phyloP scores from a whole-genome alignment of 92 coral and sea anemone species.

The Virgularia gustaviana region DNA sequence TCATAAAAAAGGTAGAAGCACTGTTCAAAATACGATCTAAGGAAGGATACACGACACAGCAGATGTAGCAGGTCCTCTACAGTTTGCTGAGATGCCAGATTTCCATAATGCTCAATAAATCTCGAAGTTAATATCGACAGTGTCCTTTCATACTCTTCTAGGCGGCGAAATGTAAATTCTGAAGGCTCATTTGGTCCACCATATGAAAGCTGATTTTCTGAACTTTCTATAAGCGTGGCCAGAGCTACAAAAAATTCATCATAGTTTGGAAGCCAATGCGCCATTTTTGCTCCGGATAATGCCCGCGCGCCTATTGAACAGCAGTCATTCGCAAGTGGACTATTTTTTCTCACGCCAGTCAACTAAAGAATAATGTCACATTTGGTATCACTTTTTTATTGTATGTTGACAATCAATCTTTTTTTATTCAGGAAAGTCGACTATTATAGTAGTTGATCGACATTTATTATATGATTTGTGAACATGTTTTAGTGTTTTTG shows the following conservation, averaged over 20 bases:
- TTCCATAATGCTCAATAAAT: constrained; percentile 19
- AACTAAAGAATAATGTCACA: too few species aligned
- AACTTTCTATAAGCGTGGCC: constrained; percentile 15
- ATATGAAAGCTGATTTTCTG: constrained; percentile 18
- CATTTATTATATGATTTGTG: too few species aligned
- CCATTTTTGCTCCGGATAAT: neutral
- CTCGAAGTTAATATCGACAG: constrained; percentile 21
- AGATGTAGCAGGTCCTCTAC: constrained; percentile 23
- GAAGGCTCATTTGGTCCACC: constrained; percentile 5
- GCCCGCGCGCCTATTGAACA: neutral
- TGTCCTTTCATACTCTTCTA: constrained; percentile 38
- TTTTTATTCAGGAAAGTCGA: too few species aligned
- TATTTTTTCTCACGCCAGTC: too few species aligned
- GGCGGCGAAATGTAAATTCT: constrained; percentile 36
- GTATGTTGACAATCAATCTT: too few species aligned
- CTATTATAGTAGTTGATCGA: too few species aligned
- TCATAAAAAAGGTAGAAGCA: neutral
- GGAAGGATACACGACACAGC: constrained; percentile 11
- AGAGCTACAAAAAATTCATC: constrained; percentile 28
- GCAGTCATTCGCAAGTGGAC: neutral
- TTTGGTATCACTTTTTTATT: too few species aligned
- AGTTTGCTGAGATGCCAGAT: constrained; percentile 26
- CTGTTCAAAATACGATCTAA: constrained; percentile 29
- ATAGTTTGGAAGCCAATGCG: constrained; percentile 29
- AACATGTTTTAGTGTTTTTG: too few species aligned